Evolutionary conservation across 2,888 invertebrate species (phyloP).

Genomic region (Sepioteuthis lessoniana): DNA sequence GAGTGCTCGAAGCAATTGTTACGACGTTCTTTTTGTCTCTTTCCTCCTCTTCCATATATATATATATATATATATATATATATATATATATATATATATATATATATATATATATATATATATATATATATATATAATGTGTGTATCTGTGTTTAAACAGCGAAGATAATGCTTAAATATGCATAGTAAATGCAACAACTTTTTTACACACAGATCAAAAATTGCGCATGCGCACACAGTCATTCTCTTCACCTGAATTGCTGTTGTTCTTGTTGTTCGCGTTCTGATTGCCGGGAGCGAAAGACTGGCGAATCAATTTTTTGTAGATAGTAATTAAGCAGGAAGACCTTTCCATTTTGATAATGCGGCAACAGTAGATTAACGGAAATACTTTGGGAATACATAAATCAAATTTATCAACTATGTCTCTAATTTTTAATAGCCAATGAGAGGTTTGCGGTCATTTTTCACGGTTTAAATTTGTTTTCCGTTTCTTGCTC

Average conservation of each 20-base stretch:
- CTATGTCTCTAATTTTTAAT: constrained; percentile 33
- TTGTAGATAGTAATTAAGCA: constrained; percentile 10
- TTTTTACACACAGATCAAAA: neutral
- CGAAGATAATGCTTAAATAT: neutral
- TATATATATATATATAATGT: neutral
- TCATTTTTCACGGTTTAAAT: constrained; percentile 33
- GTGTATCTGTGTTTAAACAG: neutral
- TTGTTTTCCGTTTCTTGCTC: neutral
- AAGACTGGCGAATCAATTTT: neutral
- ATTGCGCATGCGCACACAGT: neutral
- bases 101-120: neutral
- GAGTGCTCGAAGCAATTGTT: too few species aligned
- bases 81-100: neutral
- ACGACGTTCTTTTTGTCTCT: neutral
- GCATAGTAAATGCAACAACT: neutral
- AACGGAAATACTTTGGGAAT: constrained; percentile 33
- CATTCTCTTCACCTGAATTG: neutral
- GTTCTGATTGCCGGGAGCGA: neutral
- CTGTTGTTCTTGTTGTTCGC: neutral
- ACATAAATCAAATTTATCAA: constrained; percentile 33
- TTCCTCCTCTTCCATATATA: neutral
- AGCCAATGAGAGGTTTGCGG: constrained; percentile 33
- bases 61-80: neutral
- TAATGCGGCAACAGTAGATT: neutral
- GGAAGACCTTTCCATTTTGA: constrained; percentile 33